phyloP scores from a whole-genome alignment of 23 tunicate genomes.

The Styela clava region DNA sequence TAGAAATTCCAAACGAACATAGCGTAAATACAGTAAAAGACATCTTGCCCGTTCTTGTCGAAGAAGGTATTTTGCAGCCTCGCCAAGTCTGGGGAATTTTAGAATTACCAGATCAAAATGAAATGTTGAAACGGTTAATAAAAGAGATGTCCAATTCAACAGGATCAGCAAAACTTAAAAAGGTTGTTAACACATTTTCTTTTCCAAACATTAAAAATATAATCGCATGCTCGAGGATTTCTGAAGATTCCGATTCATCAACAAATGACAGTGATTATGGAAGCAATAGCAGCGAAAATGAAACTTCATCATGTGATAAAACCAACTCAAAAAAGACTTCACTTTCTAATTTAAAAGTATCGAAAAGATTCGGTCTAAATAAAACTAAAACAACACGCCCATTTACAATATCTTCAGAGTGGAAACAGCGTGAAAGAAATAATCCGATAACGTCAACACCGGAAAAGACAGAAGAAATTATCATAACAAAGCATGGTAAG shows the following conservation, averaged over 20 bases:
- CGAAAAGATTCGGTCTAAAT: not conserved
- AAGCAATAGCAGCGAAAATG: not conserved
- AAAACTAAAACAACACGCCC: not conserved
- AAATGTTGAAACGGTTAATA: conserved; percentile 22
- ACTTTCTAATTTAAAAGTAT: not conserved
- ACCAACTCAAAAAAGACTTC: not conserved
- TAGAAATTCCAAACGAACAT: conserved; percentile 1
- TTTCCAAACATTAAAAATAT: no score
- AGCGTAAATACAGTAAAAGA: not conserved
- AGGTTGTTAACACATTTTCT: not conserved
- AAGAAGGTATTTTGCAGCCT: conserved; percentile 28
- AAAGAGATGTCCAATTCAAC: conserved; percentile 6
- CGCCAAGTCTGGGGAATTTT: conserved; percentile 45
- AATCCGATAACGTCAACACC: not conserved
- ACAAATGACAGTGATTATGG: not conserved
- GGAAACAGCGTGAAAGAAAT: not conserved
- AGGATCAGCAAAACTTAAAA: not conserved
- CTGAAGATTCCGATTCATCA: not conserved
- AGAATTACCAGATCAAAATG: conserved; percentile 24
- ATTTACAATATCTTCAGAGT: not conserved
- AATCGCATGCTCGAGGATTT: no score
- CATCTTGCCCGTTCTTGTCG: conserved; percentile 19
- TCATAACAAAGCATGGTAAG: no score
- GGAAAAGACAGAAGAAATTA: not conserved
- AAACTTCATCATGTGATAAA: not conserved